Percentiles rank a stretch among this genome's conserved stretches.
Evolutionary conservation across 2,888 invertebrate species (phyloP).

Genomic region (Seladonia tumulorum): DNA sequence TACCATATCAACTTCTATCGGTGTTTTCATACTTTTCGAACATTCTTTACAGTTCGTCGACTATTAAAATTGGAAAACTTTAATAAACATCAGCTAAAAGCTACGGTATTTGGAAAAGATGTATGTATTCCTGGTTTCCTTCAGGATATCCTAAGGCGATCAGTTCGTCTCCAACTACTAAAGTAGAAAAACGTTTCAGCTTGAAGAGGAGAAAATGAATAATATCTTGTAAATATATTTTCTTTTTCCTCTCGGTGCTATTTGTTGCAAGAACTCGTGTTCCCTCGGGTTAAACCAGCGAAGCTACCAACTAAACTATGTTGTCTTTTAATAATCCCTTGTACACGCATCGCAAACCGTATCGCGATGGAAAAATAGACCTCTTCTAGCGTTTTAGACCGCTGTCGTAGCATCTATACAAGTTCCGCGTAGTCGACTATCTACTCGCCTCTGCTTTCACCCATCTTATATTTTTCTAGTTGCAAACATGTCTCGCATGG

Average conservation of each 20-base stretch:
- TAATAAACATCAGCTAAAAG: not conserved
- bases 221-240: not conserved
- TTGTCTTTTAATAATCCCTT: conserved; percentile 40
- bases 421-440: conserved; percentile 18
- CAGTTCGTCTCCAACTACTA: not conserved
- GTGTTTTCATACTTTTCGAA: not conserved
- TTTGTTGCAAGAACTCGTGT: conserved; percentile 10
- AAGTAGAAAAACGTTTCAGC: not conserved
- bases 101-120: not conserved
- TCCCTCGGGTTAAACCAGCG: conserved; percentile 38
- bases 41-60: not conserved
- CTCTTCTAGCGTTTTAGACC: conserved; percentile 58
- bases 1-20: not conserved
- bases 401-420: conserved; percentile 53
- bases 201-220: not conserved
- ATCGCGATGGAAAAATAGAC: conserved; percentile 69
- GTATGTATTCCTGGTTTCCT: not conserved
- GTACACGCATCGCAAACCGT: conserved; percentile 55
- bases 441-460: conserved; percentile 4
- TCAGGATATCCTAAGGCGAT: not conserved
- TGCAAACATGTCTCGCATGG: not conserved
- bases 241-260: not conserved
- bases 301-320: conserved; percentile 52
- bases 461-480: not conserved
- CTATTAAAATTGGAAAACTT: not conserved